phyloP scores from a whole-genome alignment of 2,797 vertebrate species.

The Cynodonichthys magdalenae region DNA sequence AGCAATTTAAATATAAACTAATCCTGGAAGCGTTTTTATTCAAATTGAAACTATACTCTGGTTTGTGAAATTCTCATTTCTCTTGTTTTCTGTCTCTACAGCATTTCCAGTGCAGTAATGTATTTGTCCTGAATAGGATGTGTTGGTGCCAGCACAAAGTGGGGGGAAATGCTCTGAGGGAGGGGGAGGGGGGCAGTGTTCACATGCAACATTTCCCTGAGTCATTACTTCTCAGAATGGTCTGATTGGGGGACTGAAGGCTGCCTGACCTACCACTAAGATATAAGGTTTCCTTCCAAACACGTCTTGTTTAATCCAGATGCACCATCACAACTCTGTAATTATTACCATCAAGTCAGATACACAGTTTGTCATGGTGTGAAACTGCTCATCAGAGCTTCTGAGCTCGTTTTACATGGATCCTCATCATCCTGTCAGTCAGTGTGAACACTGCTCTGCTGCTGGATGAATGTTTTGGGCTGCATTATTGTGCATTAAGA shows the following conservation, averaged over 20 bases:
- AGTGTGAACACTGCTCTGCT: slow-evolving; percentile 20
- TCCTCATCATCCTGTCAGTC: slow-evolving; percentile 48
- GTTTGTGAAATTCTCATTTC: slow-evolving; percentile 8
- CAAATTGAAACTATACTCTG: no score
- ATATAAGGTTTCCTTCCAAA: slow-evolving; percentile 31
- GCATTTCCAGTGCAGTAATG: slow-evolving; percentile 32
- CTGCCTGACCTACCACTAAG: slow-evolving; percentile 24
- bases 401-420: slow-evolving; percentile 41
- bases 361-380: slow-evolving; percentile 35
- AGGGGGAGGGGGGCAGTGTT: slow-evolving; percentile 16
- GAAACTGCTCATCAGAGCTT: slow-evolving; percentile 44
- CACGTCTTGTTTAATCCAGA: slow-evolving; percentile 50
- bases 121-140: slow-evolving; percentile 49
- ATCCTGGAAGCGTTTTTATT: no score
- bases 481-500: slow-evolving; percentile 1
- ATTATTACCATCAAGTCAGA: slow-evolving; percentile 53
- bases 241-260: slow-evolving; percentile 26
- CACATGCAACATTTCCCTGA: slow-evolving; percentile 54
- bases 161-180: slow-evolving; percentile 7
- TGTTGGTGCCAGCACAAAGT: slow-evolving; percentile 35
- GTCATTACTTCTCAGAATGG: slow-evolving; percentile 57
- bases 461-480: slow-evolving; percentile 23
- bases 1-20: no score
- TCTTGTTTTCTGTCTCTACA: slow-evolving; percentile 26
- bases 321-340: slow-evolving; percentile 51